Percentiles rank a stretch among this genome's conserved stretches.
Evolutionary conservation across 2,888 invertebrate genomes (phyloP).

Genomic region (Plutella xylostella): DNA sequence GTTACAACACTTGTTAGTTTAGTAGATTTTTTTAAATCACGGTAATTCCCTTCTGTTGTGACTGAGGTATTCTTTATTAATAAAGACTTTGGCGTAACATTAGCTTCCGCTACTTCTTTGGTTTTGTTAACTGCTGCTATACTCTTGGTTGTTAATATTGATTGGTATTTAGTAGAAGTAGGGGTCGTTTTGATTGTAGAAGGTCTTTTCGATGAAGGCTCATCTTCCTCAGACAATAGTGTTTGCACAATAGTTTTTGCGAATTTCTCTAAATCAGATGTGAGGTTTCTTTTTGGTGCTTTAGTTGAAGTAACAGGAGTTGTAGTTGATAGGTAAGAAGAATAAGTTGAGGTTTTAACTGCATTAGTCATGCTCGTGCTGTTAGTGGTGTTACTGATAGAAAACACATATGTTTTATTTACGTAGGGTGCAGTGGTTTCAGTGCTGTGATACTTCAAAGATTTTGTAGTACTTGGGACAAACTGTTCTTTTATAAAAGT

Average conservation of each 20-base stretch:
- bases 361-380: slow-evolving; percentile 46
- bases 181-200: too few relatives aligned
- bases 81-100: slow-evolving; percentile 17
- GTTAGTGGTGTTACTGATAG: slow-evolving; percentile 46
- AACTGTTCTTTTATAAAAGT: slow-evolving; percentile 15
- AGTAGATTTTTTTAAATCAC: too few relatives aligned
- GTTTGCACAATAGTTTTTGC: too few relatives aligned
- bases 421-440: slow-evolving; percentile 10
- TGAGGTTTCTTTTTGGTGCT: too few relatives aligned
- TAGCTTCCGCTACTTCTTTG: slow-evolving; percentile 18
- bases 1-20: too few relatives aligned
- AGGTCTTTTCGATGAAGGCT: too few relatives aligned
- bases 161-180: too few relatives aligned
- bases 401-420: slow-evolving; percentile 17
- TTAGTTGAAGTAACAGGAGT: slow-evolving; percentile 27
- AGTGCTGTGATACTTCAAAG: too few relatives aligned
- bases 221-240: too few relatives aligned
- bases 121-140: slow-evolving; percentile 18
- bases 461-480: slow-evolving; percentile 13
- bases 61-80: slow-evolving; percentile 15
- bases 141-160: slow-evolving; percentile 12
- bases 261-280: too few relatives aligned
- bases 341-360: slow-evolving; percentile 22
- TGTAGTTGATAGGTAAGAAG: slow-evolving; percentile 25
- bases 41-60: slow-evolving; percentile 9